Evolutionary conservation across 2,797 vertebrate genomes (phyloP).

Genomic region (Sebastes diploproa): DNA sequence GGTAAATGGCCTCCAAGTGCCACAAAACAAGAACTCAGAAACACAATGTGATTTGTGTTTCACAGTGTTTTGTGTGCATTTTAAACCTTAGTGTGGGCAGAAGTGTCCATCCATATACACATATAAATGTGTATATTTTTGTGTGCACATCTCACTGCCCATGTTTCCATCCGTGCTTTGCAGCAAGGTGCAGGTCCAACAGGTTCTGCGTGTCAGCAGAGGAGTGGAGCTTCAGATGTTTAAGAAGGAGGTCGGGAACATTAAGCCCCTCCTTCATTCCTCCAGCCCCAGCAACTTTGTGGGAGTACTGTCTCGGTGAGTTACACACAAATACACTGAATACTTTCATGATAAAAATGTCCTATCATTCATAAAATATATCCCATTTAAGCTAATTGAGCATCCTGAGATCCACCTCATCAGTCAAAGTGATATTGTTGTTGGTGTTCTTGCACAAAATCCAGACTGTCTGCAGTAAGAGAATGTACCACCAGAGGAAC

Average conservation of each 20-base stretch:
- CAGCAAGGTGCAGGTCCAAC: slow-evolving; percentile 75
- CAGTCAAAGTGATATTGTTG: neutral
- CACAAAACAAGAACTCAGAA: neutral
- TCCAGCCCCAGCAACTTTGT: slow-evolving; percentile 85
- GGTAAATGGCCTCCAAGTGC: neutral
- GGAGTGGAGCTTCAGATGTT: slow-evolving; percentile 83
- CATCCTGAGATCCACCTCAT: neutral
- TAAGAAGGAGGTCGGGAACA: slow-evolving; percentile 77
- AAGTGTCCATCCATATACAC: neutral
- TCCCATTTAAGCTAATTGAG: neutral
- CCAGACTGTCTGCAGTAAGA: neutral
- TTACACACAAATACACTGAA: neutral
- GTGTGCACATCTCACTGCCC: neutral
- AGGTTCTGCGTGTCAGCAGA: slow-evolving; percentile 83
- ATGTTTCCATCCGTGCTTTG: neutral
- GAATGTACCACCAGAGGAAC: neutral
- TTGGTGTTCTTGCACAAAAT: neutral
- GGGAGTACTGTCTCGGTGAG: slow-evolving; percentile 90
- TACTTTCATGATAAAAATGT: neutral
- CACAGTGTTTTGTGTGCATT: neutral
- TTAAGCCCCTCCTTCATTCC: slow-evolving; percentile 84
- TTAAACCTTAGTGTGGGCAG: neutral
- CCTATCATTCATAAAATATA: neutral
- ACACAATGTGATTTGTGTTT: too few relatives aligned
- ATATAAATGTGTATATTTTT: neutral